Conservation (phyloP, 1,140 invertebrate genomes). For the Diachasma alloeum region DNA sequence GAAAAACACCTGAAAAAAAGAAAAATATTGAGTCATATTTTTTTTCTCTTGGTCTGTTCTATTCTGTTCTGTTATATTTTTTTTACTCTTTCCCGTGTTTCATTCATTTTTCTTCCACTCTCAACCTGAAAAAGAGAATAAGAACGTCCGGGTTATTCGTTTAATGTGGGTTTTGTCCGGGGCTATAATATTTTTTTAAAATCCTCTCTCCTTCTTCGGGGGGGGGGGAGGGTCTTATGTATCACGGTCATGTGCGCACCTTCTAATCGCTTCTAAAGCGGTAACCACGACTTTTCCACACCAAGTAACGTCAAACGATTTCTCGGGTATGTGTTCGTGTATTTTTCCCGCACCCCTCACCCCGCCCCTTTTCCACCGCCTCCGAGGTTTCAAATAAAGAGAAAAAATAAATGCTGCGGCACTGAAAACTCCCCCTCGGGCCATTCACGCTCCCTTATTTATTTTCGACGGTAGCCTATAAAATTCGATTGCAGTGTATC, state of each 20-base stretch:
- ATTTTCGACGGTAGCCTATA: not conserved
- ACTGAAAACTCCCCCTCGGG: constrained; percentile 1
- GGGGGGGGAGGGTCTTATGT: not conserved
- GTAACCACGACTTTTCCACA: constrained; percentile 5
- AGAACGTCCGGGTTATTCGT: not conserved
- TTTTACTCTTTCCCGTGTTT: not conserved
- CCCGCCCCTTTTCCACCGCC: not conserved
- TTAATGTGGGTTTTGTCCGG: not conserved
- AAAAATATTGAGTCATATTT: not conserved
- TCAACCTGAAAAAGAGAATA: not conserved
- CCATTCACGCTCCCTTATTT: not conserved
- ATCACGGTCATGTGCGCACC: not conserved
- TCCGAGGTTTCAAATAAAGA: not conserved
- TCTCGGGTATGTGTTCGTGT: not conserved
- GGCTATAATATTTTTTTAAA: constrained; percentile 1
- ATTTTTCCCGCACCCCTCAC: no score
- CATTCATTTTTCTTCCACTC: not conserved
- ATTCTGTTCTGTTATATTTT: not conserved
- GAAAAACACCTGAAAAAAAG: constrained; percentile 1
- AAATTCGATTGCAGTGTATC: not conserved
- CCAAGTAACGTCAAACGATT: constrained; percentile 1
- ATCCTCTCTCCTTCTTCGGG: not conserved
- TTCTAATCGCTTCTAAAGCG: constrained; percentile 4
- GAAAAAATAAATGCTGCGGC: not conserved
- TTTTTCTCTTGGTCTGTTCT: not conserved